Base-by-base conservation (phyloP, 2,888 invertebrate species). In the Cheilosia soror region DNA sequence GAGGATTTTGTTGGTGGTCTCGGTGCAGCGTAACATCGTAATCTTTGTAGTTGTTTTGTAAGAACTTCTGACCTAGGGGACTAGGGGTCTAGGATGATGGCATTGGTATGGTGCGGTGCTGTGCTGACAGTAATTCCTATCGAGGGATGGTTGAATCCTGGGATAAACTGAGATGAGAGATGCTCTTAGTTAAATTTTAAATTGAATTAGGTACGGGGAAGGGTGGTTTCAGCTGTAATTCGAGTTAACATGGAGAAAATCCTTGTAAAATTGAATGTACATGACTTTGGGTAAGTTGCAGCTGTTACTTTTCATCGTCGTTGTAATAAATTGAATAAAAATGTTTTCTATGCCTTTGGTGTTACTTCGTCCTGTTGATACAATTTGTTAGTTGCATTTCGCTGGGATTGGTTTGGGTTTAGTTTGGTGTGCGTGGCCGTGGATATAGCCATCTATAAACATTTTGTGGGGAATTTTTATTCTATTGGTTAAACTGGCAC, bases 121-220 rank as follows among this genome's bases (percentile, higher is more conserved):
- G 49, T 57, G 15, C 71, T 75, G 81, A 76, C 53, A 77, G 66
- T 82, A 72, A 66, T 77, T 66, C 66, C 33, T 53, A 60, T 72
- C 31, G 55, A 66, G 55, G 27, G 65, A 71, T 55, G 60, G 7
- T 55, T 82, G 60, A 71, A 66, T 65, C 55, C 40, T 57, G 11
- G 57, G 66, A 66, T 71, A 60, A 62, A 44, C 58, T 58, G 2
- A 47, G 77, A 71, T 71, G 76, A 81, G 37, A 40, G 42, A 57
- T 57, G 29, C 33, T 63, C 44, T 80, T 27, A 62, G 51, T 58
- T 63, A 33, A 29, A 63, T 33, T 71, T 29, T 37, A 76, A 77
- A 53, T 71, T 82, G 44, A 63, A 57, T 75, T 62, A 58, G 53
- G 29, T 11, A 37, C 37, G 37, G 31, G 5, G 27, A 44, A 15